Evolutionary conservation across 1,140 invertebrate species (phyloP), one percentile per base, ranked within the genome.

Genomic region (Nasonia longicornis): DNA sequence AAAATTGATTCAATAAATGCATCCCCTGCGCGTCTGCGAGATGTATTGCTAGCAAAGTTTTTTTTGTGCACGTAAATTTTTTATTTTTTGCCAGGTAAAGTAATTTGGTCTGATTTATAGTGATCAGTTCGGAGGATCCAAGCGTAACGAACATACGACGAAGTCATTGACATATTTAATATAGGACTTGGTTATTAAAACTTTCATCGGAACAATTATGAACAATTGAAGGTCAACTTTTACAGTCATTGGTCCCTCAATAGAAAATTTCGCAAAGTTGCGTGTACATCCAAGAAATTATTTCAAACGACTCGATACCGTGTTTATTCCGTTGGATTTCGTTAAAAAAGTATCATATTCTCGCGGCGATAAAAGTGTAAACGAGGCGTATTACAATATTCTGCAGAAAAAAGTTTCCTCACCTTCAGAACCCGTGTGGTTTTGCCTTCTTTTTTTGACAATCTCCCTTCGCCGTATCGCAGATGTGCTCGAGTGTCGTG

Each of bases 201-300:
- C 29, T 72, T 72, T 79, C 69, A 26, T 63, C 42, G 11, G 58
- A 73, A 16, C 35, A 73, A 70, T 35, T 12, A 35, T 70, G 48
- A 52, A 42, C 10, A 42, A 10, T 42, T 45, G 11, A 63, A 31
- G n/a, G 58, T 75, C 20, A 58, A 63, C 73, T 67, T 80, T 81
- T 81, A 63, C 66, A 76, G 73, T 76, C 74, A 76, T 76, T 81
- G 79, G 73, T 81, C 79, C 79, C 79, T 71, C 31, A 29, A 29
- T 16, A 63, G 63, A 29, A 29, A 4, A 63, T 75, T 3, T 48
- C 26, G 14, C 16, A 4, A 29, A 73, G 38, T 1, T 42, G 0
- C 38, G 10, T 42, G 7, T 42, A 42, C 3, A 42, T 73, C 8
- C n/a, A 11, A 31, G 20, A 67, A 71, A 38, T 71, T 20, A 20